phyloP scores from a whole-genome alignment of 2,888 invertebrate genomes.

The Euzophera pinguis region DNA sequence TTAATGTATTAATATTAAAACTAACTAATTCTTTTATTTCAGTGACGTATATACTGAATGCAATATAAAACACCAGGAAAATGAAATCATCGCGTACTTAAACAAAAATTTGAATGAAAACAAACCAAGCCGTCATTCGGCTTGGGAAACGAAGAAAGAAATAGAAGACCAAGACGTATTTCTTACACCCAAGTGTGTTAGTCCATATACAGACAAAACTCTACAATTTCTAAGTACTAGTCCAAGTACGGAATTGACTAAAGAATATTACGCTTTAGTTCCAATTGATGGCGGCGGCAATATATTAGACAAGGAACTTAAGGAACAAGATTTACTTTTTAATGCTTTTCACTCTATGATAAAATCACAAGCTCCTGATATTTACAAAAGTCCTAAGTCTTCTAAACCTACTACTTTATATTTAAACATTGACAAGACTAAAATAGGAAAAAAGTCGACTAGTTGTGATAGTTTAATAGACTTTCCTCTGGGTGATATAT shows the following conservation, averaged over 20 bases:
- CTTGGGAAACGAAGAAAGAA: conserved; percentile 41
- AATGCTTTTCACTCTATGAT: conserved; percentile 72
- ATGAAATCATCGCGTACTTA: conserved; percentile 65
- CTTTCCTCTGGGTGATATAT: conserved; percentile 32
- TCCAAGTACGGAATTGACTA: conserved; percentile 63
- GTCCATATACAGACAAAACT: conserved; percentile 52
- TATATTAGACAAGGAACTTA: conserved; percentile 70
- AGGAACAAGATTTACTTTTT: conserved; percentile 74
- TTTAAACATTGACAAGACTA: conserved; percentile 63
- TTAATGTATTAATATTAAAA: too few relatives aligned
- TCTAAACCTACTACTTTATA: conserved; percentile 59
- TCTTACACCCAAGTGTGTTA: conserved; percentile 66
- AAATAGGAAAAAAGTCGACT: conserved; percentile 62
- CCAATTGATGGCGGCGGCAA: conserved; percentile 51
- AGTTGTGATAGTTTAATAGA: conserved; percentile 59
- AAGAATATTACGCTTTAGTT: conserved; percentile 64
- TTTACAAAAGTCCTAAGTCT: conserved; percentile 35
- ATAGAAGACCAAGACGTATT: conserved; percentile 62
- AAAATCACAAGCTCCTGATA: conserved; percentile 47
- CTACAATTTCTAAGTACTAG: conserved; percentile 51
- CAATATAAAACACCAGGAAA: conserved; percentile 68
- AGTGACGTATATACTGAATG: conserved; percentile 76
- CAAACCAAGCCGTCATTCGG: conserved; percentile 31
- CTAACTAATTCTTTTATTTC: conserved; percentile 29
- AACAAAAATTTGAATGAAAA: conserved; percentile 44